phyloP scores from a whole-genome alignment of 2,888 invertebrate genomes.

The Belgica antarctica region DNA sequence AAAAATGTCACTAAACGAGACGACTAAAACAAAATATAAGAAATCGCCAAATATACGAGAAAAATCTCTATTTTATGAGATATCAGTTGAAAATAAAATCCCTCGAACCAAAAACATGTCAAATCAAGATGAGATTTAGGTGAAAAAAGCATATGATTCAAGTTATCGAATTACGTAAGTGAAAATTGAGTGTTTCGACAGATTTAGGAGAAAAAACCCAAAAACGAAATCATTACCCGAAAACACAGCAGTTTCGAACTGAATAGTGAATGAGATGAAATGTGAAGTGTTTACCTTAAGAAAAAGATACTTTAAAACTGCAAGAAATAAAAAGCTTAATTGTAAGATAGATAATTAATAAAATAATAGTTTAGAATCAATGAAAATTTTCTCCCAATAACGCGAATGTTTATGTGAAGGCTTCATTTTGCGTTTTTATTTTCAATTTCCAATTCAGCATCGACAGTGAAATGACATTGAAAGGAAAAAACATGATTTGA shows the following conservation, averaged over 20 bases:
- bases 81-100: neutral
- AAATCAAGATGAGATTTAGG: too few relatives aligned
- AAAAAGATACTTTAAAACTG: neutral
- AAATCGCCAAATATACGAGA: conserved; percentile 39
- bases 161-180: too few relatives aligned
- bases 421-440: neutral
- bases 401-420: neutral
- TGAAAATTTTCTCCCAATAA: conserved; percentile 23
- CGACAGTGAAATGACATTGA: neutral
- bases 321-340: conserved; percentile 14
- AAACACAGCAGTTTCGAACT: conserved; percentile 32
- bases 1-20: neutral
- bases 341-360: conserved; percentile 38
- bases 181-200: neutral
- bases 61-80: conserved; percentile 38
- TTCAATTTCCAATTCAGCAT: neutral
- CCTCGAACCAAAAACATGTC: conserved; percentile 16
- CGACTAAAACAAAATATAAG: neutral
- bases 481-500: neutral
- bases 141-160: too few relatives aligned
- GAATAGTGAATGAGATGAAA: conserved; percentile 14
- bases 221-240: neutral
- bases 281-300: neutral
- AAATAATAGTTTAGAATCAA: conserved; percentile 38
- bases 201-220: neutral